Evolutionary conservation across 64 coral and sea anemone genomes (phyloP).

Genomic region (Anthopleura sola): DNA sequence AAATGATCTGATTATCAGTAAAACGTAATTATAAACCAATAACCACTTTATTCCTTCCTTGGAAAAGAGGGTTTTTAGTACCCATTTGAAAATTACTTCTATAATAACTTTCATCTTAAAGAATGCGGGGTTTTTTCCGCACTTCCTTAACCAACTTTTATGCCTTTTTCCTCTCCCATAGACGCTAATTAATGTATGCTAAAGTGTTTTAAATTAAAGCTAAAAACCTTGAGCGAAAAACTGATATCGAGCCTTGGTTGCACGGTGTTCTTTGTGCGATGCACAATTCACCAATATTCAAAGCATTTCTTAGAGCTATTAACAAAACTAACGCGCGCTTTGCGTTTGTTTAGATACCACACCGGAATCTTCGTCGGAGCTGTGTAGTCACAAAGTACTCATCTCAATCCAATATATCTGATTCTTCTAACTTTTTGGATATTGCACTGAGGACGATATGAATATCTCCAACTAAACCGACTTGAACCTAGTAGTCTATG

Average conservation of each 20-base stretch:
- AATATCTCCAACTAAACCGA: background rate
- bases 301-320: background rate
- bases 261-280: background rate
- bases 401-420: background rate
- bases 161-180: background rate
- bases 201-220: background rate
- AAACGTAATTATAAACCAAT: background rate
- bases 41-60: background rate
- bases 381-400: background rate
- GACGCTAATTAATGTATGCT: background rate
- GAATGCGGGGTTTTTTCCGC: background rate
- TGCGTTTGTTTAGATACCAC: conserved; percentile 15
- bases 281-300: background rate
- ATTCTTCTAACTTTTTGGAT: background rate
- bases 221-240: background rate
- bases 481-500: background rate
- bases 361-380: conserved; percentile 6
- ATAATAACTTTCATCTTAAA: background rate
- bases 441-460: background rate
- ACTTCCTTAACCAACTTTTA: background rate
- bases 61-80: background rate
- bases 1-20: background rate
- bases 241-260: background rate
- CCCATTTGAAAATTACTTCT: background rate
- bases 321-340: background rate